These are phyloP conservation scores for Prionailurus viverrinus DNA, from an alignment of 2,113 vertebrate species.

Conservation along the genomic window DNA sequence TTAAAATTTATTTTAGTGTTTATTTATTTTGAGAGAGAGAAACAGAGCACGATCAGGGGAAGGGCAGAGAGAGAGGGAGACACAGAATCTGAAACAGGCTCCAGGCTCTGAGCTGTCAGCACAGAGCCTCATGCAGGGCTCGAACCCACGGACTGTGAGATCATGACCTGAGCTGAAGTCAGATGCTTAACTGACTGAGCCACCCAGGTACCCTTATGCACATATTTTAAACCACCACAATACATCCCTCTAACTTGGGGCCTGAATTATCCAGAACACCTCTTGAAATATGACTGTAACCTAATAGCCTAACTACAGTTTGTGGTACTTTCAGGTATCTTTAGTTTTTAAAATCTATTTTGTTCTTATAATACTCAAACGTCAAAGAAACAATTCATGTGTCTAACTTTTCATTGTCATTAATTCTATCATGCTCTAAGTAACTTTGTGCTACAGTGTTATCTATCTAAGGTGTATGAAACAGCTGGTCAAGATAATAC, in stretches of 20 bases:
- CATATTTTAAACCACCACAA: not conserved
- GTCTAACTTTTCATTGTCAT: not conserved
- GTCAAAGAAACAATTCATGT: not conserved
- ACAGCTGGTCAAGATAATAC: not conserved
- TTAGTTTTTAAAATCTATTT: not conserved
- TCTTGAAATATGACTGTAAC: not conserved
- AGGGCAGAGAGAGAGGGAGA: too few relatives aligned
- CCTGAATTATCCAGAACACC: not conserved
- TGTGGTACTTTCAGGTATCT: not conserved
- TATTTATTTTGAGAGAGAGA: too few relatives aligned
- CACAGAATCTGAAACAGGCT: too few relatives aligned
- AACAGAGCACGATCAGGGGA: too few relatives aligned
- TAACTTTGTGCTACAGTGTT: not conserved
- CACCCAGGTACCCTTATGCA: too few relatives aligned
- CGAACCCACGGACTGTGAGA: too few relatives aligned
- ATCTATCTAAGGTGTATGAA: not conserved
- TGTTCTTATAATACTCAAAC: not conserved
- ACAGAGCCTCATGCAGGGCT: too few relatives aligned
- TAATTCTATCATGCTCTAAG: not conserved
- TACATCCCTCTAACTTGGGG: not conserved
- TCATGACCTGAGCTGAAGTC: too few relatives aligned
- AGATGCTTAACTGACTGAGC: too few relatives aligned
- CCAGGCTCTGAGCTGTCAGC: too few relatives aligned
- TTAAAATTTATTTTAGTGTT: not conserved
- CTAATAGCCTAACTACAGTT: not conserved